Base-by-base conservation (phyloP, 1,140 invertebrate species). In the Teleogryllus occipitalis region DNA sequence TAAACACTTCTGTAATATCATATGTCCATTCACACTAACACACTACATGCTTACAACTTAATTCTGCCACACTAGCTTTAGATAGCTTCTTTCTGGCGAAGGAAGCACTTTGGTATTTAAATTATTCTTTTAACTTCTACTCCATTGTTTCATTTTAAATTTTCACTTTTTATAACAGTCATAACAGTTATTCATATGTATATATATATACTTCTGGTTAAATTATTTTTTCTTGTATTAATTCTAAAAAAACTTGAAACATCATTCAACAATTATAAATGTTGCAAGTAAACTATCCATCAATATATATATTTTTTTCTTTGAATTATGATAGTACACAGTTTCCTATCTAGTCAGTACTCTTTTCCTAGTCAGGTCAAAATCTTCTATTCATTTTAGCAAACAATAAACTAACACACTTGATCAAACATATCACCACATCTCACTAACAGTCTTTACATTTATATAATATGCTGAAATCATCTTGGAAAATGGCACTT, bases 61-160 rank as follows among this genome's bases (percentile, higher is more conserved):
- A 48, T 77, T 77, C 39, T 77, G 76, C 3, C 22, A 49, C 72
- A 49, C 78, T 74, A 78, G 27, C 54, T 78, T 78, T 78, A 74
- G 54, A 49, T 47, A 72, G 48, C 76, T 78, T 78, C 73, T 78
- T 78, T 78, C 78, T 46, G 65, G 12, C 18, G 78, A 78, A 78
- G 78, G 78, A 78, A 78, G 78, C 78, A 49, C 78, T 78, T 78
- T 73, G 78, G 73, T 78, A 72, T 78, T 78, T 78, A 78, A 73
- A 73, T 65, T 72, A 15, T 78, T 78, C 65, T n/a, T 78, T 78
- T 78, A 78, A 78, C 22, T 49, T 78, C 78, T 78, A 78, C 18
- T 47, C 21, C 76, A 21, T 47, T 77, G 48, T 77, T 76, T 48
- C 46, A 49, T 78, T 78, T 65, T 49, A 48, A 78, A 7, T 27